Base-by-base conservation (phyloP, 1,140 invertebrate genomes). In the Fopius arisanus region DNA sequence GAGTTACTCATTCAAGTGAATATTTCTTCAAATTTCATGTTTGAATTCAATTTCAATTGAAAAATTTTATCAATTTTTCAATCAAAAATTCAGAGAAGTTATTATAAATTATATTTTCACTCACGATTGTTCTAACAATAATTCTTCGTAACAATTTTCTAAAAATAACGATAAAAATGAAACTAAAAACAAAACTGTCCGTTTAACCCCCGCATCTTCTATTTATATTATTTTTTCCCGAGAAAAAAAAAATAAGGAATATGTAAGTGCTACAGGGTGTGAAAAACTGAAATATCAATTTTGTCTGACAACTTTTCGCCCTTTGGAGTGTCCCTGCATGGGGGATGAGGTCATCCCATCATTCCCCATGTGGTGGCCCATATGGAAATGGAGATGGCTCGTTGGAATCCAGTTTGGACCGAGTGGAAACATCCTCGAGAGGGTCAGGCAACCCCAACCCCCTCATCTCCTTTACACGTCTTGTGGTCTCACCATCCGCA, bases 271-370 rank as follows among this genome's bases (percentile, higher is more conserved):
- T 23, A 3, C 16, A 4, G 14, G 31, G 54, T 26, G 33, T 23
- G 12, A 40, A 31, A 37, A 65, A 29, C 26, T 79, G 79, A 76
- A 78, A 84, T 84, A 83, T 83, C 83, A 83, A 83, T 84, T 83
- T 84, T 73, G 72, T 67, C 71, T 73, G 78, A 82, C 78, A 80
- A 82, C 77, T 82, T 83, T 77, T 76, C 74, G 75, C 63, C 66
- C 67, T 33, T 65, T 28, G 67, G 48, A 59, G 54, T 59, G 23
- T 59, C 54, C 10, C 54, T 26, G 54, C 54, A 59, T 59, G 54
- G 54, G 54, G 23, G 54, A 59, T 59, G 54, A 40, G 26, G 48
- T 33, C 29, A 68, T 41, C 21, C 63, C 54, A 40, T 59, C 74
- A 59, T 65, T 77, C 69, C 54, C 51, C 59, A 48, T 62, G 51